Evolutionary conservation across 1,140 invertebrate species (phyloP), one percentile per base, ranked within the genome.

Genomic region (Zaprionus davidi): DNA sequence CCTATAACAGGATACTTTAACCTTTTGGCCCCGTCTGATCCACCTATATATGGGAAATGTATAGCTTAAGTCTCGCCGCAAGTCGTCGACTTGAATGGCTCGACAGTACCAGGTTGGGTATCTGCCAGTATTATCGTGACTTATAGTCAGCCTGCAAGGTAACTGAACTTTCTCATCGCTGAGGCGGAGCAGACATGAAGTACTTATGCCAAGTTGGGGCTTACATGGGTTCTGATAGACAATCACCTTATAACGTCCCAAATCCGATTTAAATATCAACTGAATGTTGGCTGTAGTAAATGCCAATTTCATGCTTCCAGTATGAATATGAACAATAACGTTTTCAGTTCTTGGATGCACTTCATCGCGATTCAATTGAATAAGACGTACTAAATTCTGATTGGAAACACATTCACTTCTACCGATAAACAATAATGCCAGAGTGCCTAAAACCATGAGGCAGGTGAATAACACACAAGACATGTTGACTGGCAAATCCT

Each of bases 21-120:
- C 20, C 22, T 76, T 72, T 12, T 72, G 24, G 1, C 1, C 46
- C 15, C 22, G 9, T 12, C 28, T 38, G 12, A 76, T 58, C 73
- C 73, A 76, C 0, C 13, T 31, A 3, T 65, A 15, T 38, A 76
- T 31, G 15, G 13, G 22, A 24, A 76, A 76, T 17, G 68, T 71
- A 51, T 65, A 65, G 55, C 68, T 76, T 11, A 72, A 12, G 24
- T 72, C 20, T 15, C 28, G 46, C 0, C 46, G 31, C 2, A 76
- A 38, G 56, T 76, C 73, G 17, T 66, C 46, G 2, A 76, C 17
- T 55, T 72, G 74, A 7, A 76, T 36, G 7, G 62, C 41, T 3
- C 62, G 69, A 64, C 74, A 76, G 20, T 59, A 62, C 74, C 74
- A 72, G 31, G 53, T 46, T 3, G 74, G 74, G 36, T 62, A 76